A percentile compares a stretch with the other conserved stretches of the same genome.
phyloP scores from a whole-genome alignment of 2,888 invertebrate species.

The Autographa gamma region DNA sequence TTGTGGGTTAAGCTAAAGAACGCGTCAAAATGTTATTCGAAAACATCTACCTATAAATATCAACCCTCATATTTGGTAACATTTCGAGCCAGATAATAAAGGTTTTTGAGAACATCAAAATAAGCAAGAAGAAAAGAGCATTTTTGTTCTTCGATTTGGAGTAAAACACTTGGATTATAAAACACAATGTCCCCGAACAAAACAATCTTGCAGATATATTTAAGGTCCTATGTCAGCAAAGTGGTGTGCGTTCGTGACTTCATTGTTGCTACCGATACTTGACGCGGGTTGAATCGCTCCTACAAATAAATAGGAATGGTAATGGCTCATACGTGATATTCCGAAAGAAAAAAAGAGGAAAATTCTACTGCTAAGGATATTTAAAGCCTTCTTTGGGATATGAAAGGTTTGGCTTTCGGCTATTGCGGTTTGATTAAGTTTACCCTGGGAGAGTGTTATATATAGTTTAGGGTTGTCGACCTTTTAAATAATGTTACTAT shows the following conservation, averaged over 20 bases:
- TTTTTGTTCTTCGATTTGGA: too few relatives aligned
- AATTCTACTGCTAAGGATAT: conserved; percentile 54
- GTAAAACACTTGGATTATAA: not conserved
- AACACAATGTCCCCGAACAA: conserved; percentile 26
- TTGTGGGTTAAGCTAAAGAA: not conserved
- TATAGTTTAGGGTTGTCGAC: conserved; percentile 28
- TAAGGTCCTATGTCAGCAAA: conserved; percentile 58
- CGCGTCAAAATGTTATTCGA: not conserved
- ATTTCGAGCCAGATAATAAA: too few relatives aligned
- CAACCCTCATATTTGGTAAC: not conserved
- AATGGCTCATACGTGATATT: conserved; percentile 69
- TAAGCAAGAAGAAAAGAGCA: too few relatives aligned
- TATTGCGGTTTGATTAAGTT: conserved; percentile 42
- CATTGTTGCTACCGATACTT: conserved; percentile 67
- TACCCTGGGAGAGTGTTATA: conserved; percentile 9
- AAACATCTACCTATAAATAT: not conserved
- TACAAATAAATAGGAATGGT: conserved; percentile 72
- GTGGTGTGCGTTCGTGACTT: conserved; percentile 72
- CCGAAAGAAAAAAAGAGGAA: conserved; percentile 26
- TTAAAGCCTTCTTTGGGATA: conserved; percentile 56
- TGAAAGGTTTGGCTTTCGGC: conserved; percentile 46
- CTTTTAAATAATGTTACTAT: conserved; percentile 22
- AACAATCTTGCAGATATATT: conserved; percentile 41
- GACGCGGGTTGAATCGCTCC: conserved; percentile 62
- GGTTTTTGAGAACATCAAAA: too few relatives aligned